phyloP scores from a whole-genome alignment of 1,140 invertebrate genomes.

The Drosophila pseudoobscura region DNA sequence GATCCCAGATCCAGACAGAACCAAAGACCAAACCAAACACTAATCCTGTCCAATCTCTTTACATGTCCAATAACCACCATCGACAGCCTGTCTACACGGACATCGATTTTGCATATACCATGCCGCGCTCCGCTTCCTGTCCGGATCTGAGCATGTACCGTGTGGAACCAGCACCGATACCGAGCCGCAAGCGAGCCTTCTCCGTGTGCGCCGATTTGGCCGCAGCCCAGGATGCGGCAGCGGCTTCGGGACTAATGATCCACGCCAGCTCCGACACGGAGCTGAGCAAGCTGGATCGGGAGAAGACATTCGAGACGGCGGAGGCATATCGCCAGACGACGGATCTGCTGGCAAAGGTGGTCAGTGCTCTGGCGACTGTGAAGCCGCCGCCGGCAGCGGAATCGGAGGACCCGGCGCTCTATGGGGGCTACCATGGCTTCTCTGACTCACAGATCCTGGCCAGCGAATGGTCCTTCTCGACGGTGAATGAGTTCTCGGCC shows the following conservation, averaged over 20 bases:
- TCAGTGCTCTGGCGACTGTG: conserved; percentile 89
- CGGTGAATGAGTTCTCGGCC: conserved; percentile 77
- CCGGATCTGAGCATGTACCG: conserved; percentile 86
- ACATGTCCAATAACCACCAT: conserved; percentile 54
- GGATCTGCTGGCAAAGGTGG: conserved; percentile 89
- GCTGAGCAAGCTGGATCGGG: conserved; percentile 89
- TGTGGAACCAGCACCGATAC: conserved; percentile 83
- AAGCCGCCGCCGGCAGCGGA: conserved; percentile 84
- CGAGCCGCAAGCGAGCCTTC: conserved; percentile 86
- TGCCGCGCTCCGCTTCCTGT: conserved; percentile 85
- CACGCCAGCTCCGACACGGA: conserved; percentile 88
- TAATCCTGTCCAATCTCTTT: conserved; percentile 50
- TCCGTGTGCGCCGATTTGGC: conserved; percentile 85
- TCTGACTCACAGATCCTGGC: conserved; percentile 88
- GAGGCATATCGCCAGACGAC: conserved; percentile 88
- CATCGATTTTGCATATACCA: conserved; percentile 48
- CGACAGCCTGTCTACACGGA: conserved; percentile 80
- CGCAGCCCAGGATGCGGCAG: conserved; percentile 29
- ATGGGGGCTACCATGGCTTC: conserved; percentile 86
- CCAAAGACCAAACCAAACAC: not conserved
- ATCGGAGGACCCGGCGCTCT: conserved; percentile 46
- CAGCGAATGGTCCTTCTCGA: conserved; percentile 85
- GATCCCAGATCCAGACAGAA: conserved; percentile 3
- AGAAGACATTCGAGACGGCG: conserved; percentile 87
- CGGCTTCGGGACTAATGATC: conserved; percentile 17